Base-by-base conservation (phyloP, 2,113 vertebrate species). In the Poeciliopsis retropinna region DNA sequence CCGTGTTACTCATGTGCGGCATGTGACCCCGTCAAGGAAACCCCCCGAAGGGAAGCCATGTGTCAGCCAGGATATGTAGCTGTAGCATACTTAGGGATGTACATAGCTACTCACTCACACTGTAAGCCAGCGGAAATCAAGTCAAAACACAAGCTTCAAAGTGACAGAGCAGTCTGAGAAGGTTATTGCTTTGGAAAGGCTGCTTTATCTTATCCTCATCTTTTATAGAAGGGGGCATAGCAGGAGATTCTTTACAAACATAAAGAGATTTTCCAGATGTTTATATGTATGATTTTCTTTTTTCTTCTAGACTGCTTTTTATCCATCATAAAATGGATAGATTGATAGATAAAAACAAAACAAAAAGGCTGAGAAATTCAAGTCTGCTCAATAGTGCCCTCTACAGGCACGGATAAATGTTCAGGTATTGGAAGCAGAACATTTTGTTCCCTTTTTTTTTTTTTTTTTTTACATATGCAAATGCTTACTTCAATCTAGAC, bases 11-110 rank as follows among this genome's bases (percentile, higher is more conserved):
- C 93, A 92, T 87, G 86, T 93, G 91, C 79, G 81, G 87, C 88
- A 90, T 93, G 91, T 92, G 91, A 92, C 89, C 83, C 30, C 73
- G 81, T 71, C 79, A 75, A 90, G 85, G 89, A 90, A 87, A 81
- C 41, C 66, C 75, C 87, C 90, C 72, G 77, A 76, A 86, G 85
- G 70, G 51, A 72, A 83, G 82, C 60, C 70, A 22, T 80, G 82
- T 87, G 88, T 81, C 86, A 73, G 87, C 79, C 39, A 82, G 72
- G 83, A 82, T 88, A 76, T 82, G 80, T 64, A 72, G 70, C 75
- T 41, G 39, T 5, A 41, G 39, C 39, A 41, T 11, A 37, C 34
- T 37, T 11, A 11, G 34, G 10, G 34, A 41, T 41, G 60, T 64
- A 73, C 75, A 68, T 73, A 80, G 85, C 88, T 85, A 80, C 82